phyloP scores from a whole-genome alignment of 1,140 invertebrate genomes.

The Panagrolaimus sp. region DNA sequence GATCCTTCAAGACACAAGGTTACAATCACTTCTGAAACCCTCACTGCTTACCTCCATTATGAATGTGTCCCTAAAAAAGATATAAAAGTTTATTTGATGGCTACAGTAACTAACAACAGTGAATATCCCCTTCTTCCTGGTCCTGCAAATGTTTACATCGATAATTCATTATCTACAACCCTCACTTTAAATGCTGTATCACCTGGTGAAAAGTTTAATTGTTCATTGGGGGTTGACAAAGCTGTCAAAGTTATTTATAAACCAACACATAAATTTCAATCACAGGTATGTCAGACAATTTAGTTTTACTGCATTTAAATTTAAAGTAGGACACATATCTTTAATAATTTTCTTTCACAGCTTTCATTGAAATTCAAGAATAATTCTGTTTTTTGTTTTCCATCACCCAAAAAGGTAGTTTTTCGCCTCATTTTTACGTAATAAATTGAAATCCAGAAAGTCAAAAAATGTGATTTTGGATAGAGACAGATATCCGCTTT shows the following conservation, averaged over 20 bases:
- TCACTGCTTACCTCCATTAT: conserved; percentile 58
- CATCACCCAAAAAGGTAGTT: too few species aligned
- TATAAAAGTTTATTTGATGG: conserved; percentile 59
- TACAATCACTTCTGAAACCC: conserved; percentile 58
- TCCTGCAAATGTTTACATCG: conserved; percentile 59
- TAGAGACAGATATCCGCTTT: too few species aligned
- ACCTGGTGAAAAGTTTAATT: conserved; percentile 59
- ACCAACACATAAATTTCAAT: conserved; percentile 51
- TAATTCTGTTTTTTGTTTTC: too few species aligned
- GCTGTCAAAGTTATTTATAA: conserved; percentile 59
- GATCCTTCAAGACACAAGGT: conserved; percentile 57
- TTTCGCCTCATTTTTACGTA: too few species aligned
- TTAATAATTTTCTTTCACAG: too few species aligned
- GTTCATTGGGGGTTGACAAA: conserved; percentile 60
- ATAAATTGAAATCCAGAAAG: too few species aligned
- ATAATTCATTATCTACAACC: conserved; percentile 43
- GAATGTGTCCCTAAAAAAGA: conserved; percentile 58
- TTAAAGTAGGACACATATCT: background rate
- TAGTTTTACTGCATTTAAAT: too few species aligned
- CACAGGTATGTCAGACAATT: conserved; percentile 38
- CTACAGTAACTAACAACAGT: conserved; percentile 58
- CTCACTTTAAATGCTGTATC: conserved; percentile 55
- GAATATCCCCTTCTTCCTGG: conserved; percentile 58
- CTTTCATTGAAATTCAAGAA: too few species aligned
- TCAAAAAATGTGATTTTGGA: too few species aligned